Conservation (phyloP, 1,140 invertebrate species). For the Heterodera carotae region DNA sequence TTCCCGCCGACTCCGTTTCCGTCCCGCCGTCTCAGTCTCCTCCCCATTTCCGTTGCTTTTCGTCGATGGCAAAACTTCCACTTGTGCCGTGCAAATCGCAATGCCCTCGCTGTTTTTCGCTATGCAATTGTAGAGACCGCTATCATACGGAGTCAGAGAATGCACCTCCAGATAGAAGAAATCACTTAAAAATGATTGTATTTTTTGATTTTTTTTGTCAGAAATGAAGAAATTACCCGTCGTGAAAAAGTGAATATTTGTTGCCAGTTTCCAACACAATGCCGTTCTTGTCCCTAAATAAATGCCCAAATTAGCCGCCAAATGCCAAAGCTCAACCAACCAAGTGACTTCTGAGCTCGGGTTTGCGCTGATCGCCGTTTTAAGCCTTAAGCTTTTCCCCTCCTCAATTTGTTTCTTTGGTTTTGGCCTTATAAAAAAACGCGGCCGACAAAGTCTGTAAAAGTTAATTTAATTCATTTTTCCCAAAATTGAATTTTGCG, state of each 20-base stretch:
- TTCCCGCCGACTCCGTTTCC: constrained; percentile 48
- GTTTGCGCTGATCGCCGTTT: constrained; percentile 61
- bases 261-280: constrained; percentile 64
- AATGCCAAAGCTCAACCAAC: constrained; percentile 2
- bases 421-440: constrained; percentile 64
- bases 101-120: constrained; percentile 60
- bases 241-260: constrained; percentile 64
- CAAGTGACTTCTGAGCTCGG: constrained; percentile 55
- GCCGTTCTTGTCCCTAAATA: constrained; percentile 59
- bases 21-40: constrained; percentile 35
- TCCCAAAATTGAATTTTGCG: background rate
- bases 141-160: constrained; percentile 54
- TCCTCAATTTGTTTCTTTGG: constrained; percentile 61
- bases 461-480: background rate
- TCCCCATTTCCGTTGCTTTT: background rate
- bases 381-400: constrained; percentile 59
- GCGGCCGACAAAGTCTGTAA: constrained; percentile 47
- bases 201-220: background rate
- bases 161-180: constrained; percentile 65
- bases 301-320: background rate
- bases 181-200: constrained; percentile 32
- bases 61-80: constrained; percentile 38
- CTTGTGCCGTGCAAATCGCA: constrained; percentile 57
- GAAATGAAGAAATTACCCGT: constrained; percentile 35
- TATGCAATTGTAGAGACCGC: constrained; percentile 64